Percentiles rank a stretch among this genome's conserved stretches.
phyloP scores from a whole-genome alignment of 2,888 invertebrate species.

The Trichopria drosophilae region DNA sequence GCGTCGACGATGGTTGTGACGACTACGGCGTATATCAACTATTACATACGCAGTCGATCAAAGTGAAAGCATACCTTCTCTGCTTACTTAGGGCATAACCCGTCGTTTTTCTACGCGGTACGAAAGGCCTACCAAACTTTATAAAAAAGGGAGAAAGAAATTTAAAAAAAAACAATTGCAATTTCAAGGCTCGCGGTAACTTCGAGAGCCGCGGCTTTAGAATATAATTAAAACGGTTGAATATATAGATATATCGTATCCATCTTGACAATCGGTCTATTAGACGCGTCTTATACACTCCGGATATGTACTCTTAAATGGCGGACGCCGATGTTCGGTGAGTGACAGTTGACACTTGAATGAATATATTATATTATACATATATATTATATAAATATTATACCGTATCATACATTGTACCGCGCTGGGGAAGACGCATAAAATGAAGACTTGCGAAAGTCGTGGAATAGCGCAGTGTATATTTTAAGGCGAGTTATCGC shows the following conservation, averaged over 20 bases:
- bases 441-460: too few relatives aligned
- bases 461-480: neutral
- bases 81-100: conserved; percentile 19
- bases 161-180: too few relatives aligned
- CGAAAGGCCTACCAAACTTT: conserved; percentile 30
- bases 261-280: conserved; percentile 52
- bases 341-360: conserved; percentile 6
- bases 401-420: too few relatives aligned
- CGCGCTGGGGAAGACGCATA: too few relatives aligned
- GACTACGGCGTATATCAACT: too few relatives aligned
- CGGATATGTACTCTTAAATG: conserved; percentile 11
- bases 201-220: too few relatives aligned
- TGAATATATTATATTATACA: conserved; percentile 13
- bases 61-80: conserved; percentile 16
- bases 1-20: too few relatives aligned
- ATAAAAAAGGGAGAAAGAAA: too few relatives aligned
- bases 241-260: conserved; percentile 35
- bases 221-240: too few relatives aligned
- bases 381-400: too few relatives aligned
- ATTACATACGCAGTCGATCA: too few relatives aligned
- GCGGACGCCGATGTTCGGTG: conserved; percentile 7
- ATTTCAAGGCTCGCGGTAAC: too few relatives aligned
- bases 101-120: conserved; percentile 28
- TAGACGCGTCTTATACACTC: conserved; percentile 34
- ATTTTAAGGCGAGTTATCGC: conserved; percentile 8